Percentiles rank a stretch among this genome's conserved stretches.
Conservation (phyloP, 2,797 vertebrate genomes). For the Picus viridis region DNA sequence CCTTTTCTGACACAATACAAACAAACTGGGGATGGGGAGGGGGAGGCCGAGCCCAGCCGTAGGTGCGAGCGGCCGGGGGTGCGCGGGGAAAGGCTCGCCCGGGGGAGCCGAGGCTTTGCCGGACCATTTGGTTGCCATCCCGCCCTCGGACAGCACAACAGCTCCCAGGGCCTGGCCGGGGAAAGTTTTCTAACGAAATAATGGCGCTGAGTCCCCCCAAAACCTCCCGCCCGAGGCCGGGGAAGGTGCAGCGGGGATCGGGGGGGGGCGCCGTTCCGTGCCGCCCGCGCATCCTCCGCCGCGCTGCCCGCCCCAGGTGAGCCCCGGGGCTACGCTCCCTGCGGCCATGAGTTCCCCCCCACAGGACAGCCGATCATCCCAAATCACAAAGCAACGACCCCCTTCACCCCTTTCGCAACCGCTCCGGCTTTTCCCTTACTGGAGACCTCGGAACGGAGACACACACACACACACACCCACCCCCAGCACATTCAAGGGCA, state of each 20-base stretch:
- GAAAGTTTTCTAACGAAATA: neutral
- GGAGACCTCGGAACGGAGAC: neutral
- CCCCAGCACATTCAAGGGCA: neutral
- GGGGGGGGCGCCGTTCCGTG: neutral
- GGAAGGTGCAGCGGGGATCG: neutral
- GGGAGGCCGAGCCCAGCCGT: neutral
- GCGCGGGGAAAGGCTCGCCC: neutral
- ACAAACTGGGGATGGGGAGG: constrained; percentile 59
- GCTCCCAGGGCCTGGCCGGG: neutral
- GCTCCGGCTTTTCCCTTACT: neutral
- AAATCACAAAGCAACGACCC: neutral
- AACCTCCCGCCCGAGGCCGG: too few relatives aligned
- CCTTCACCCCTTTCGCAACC: too few relatives aligned
- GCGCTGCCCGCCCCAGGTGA: neutral
- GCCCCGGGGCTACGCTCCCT: neutral
- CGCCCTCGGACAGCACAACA: neutral
- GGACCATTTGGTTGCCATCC: constrained; percentile 44
- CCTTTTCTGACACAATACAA: constrained; percentile 80
- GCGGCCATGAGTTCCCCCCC: neutral
- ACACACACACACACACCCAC: neutral
- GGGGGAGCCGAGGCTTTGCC: neutral
- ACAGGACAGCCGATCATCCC: neutral
- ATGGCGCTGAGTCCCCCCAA: neutral
- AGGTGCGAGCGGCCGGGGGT: neutral
- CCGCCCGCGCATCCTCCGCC: constrained; percentile 1